These are phyloP conservation scores for Drosophila mojavensis DNA, from an alignment of 1,140 invertebrate species.

Conservation along the genomic window DNA sequence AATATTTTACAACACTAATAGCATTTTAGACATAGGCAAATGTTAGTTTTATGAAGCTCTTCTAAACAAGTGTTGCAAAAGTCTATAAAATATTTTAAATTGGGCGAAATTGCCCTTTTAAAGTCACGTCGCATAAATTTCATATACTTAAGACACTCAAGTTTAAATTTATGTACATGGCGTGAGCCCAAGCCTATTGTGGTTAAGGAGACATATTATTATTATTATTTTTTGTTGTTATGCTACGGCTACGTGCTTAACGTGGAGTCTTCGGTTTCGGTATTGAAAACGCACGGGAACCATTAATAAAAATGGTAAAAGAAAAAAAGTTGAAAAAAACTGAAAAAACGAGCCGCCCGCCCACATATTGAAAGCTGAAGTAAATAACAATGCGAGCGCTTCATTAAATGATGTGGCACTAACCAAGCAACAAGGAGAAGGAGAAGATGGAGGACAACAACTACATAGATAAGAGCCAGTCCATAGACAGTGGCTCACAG, in stretches of 20 bases:
- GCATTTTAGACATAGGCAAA: too few species aligned
- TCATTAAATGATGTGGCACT: constrained; percentile 46
- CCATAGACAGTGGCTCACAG: constrained; percentile 13
- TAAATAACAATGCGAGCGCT: constrained; percentile 40
- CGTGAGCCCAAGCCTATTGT: constrained; percentile 4
- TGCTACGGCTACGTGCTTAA: constrained; percentile 6
- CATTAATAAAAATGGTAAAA: constrained; percentile 41
- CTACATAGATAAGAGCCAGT: constrained; percentile 8
- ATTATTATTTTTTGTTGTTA: neutral
- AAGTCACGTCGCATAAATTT: neutral
- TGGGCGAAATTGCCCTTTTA: too few species aligned
- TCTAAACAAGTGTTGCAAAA: too few species aligned
- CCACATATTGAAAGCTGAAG: constrained; percentile 36
- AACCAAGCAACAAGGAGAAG: constrained; percentile 1
- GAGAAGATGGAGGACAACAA: neutral
- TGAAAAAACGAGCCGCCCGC: neutral
- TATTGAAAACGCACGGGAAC: constrained; percentile 21
- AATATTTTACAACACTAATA: too few species aligned
- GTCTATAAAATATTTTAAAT: too few species aligned
- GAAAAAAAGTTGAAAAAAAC: constrained; percentile 26
- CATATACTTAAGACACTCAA: neutral
- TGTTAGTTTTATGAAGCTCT: too few species aligned
- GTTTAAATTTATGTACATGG: constrained; percentile 15
- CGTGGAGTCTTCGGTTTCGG: neutral
- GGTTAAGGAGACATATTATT: constrained; percentile 11